Percentiles rank a stretch among this genome's conserved stretches.
Evolutionary conservation across 2,797 vertebrate genomes (phyloP).

Genomic region (Phrynocephalus forsythii): DNA sequence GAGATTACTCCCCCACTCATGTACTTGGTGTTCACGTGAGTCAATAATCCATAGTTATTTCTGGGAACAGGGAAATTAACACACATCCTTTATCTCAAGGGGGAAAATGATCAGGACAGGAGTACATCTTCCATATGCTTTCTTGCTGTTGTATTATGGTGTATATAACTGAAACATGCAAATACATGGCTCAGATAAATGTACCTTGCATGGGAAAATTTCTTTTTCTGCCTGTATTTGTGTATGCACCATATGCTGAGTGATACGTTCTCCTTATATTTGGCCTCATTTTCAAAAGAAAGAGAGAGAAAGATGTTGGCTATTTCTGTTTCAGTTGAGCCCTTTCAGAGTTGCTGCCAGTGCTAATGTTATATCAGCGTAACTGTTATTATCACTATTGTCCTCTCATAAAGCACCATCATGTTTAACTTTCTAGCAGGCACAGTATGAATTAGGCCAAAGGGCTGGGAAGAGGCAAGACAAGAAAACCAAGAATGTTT

Average conservation of each 20-base stretch:
- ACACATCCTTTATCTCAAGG: background rate
- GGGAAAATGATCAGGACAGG: slow-evolving; percentile 19
- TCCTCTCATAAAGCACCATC: too few relatives aligned
- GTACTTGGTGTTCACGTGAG: slow-evolving; percentile 55
- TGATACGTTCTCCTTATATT: slow-evolving; percentile 37
- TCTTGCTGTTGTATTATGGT: slow-evolving; percentile 35
- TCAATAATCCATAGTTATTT: slow-evolving; percentile 53
- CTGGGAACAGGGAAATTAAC: slow-evolving; percentile 45
- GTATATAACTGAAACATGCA: slow-evolving; percentile 45
- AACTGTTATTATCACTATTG: background rate
- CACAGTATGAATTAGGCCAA: too few relatives aligned
- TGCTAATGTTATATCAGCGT: background rate
- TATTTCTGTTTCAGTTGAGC: background rate
- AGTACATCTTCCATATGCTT: slow-evolving; percentile 47
- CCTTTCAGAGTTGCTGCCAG: background rate
- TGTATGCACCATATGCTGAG: slow-evolving; percentile 45
- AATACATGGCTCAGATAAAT: slow-evolving; percentile 32
- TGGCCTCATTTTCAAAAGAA: slow-evolving; percentile 27
- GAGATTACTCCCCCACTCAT: slow-evolving; percentile 69
- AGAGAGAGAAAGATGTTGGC: background rate
- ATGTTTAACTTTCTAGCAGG: too few relatives aligned
- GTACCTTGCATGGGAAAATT: background rate
- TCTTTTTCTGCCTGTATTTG: slow-evolving; percentile 32
- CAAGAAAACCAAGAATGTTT: background rate
- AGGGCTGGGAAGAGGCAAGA: too few relatives aligned